These are phyloP conservation scores for Phengaris alcon DNA, from an alignment of 2,888 invertebrate species.

Conservation along the genomic window DNA sequence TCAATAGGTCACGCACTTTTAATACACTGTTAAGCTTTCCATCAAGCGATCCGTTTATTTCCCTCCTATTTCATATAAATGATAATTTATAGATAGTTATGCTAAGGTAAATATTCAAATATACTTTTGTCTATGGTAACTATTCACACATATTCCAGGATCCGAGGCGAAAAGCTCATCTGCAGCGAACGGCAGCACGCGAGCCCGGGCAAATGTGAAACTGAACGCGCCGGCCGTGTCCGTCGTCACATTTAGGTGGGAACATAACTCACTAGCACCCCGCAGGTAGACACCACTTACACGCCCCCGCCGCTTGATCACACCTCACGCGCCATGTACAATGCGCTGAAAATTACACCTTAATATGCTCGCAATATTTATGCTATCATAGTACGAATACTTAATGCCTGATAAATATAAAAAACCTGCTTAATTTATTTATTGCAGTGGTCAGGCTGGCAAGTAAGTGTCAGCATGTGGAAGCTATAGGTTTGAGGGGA, in stretches of 20 bases:
- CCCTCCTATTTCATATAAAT: no score
- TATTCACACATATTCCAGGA: constrained; percentile 31
- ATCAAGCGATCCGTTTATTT: no score
- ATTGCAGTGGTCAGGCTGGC: no score
- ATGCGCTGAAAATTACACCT: not conserved
- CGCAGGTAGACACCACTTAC: constrained; percentile 80
- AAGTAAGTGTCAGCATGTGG: no score
- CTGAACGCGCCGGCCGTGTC: constrained; percentile 87
- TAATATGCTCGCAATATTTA: not conserved
- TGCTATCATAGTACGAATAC: no score
- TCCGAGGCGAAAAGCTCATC: constrained; percentile 40
- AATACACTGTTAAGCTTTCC: no score
- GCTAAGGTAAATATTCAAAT: no score
- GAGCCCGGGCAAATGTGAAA: constrained; percentile 67
- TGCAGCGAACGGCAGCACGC: constrained; percentile 53
- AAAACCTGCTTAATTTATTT: no score
- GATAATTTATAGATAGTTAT: no score
- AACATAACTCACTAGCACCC: constrained; percentile 80
- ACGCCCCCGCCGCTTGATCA: constrained; percentile 34
- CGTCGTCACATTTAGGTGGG: constrained; percentile 96
- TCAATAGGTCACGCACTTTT: no score
- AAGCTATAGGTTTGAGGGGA: not conserved
- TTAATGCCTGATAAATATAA: no score
- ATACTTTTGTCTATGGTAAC: no score
- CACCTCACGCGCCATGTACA: constrained; percentile 1